phyloP scores from a whole-genome alignment of 2,888 invertebrate genomes.

The Ditula angustiorana region DNA sequence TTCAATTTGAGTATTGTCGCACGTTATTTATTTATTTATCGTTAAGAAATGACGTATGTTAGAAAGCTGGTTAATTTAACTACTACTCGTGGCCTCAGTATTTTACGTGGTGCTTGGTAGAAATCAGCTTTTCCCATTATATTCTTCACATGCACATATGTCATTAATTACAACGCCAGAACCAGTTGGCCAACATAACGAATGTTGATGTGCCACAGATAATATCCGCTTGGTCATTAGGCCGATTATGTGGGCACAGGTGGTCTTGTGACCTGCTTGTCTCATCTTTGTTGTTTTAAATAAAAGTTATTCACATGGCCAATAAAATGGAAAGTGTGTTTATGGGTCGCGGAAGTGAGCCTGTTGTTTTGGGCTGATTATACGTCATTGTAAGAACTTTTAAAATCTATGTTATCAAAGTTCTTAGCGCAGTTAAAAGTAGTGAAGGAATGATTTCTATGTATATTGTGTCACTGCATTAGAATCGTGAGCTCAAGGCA shows the following conservation, averaged over 20 bases:
- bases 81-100: no score
- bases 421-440: neutral
- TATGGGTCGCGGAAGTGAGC: slow-evolving; percentile 12
- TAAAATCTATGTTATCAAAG: neutral
- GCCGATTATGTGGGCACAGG: slow-evolving; percentile 26
- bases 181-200: slow-evolving; percentile 30
- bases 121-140: neutral
- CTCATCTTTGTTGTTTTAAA: slow-evolving; percentile 15
- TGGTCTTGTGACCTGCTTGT: slow-evolving; percentile 16
- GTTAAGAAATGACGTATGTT: no score
- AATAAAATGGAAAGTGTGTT: slow-evolving; percentile 32
- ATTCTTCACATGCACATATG: neutral
- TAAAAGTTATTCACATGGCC: slow-evolving; percentile 29
- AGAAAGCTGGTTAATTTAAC: no score
- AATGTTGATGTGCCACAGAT: slow-evolving; percentile 18
- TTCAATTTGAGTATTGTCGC: no score
- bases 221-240: slow-evolving; percentile 16
- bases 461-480: neutral
- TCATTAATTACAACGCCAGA: slow-evolving; percentile 18
- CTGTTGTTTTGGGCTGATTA: slow-evolving; percentile 12
- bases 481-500: neutral
- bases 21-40: no score
- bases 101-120: neutral
- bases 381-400: slow-evolving; percentile 6
- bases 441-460: neutral